Percentiles rank a stretch among this genome's conserved stretches.
phyloP scores from a whole-genome alignment of 2,888 invertebrate species.

The Thelaira solivaga region DNA sequence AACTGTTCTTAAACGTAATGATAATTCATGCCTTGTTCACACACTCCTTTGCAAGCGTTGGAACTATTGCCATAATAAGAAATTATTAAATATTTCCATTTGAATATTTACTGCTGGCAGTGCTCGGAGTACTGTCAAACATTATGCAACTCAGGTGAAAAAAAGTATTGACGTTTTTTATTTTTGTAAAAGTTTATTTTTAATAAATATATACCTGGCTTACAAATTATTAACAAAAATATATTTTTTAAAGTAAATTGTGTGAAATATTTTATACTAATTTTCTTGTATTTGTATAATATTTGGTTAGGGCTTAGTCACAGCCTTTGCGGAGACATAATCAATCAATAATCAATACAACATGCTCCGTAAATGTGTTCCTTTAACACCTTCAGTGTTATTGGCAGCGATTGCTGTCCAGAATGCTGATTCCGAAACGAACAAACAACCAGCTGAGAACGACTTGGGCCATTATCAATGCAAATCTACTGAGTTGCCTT shows the following conservation, averaged over 20 bases:
- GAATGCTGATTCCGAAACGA: conserved; percentile 41
- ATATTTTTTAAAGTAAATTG: conserved; percentile 47
- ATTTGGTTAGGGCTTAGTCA: background rate
- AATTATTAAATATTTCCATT: too few species aligned
- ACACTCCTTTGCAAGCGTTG: too few species aligned
- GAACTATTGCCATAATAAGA: too few species aligned
- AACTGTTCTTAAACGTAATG: too few species aligned
- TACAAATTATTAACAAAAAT: conserved; percentile 30
- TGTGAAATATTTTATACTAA: conserved; percentile 63
- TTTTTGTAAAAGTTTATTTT: conserved; percentile 4
- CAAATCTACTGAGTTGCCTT: conserved; percentile 73
- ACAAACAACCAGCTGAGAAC: conserved; percentile 26
- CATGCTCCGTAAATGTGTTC: conserved; percentile 66
- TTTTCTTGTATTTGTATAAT: background rate
- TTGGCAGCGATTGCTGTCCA: conserved; percentile 69
- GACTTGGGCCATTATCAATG: conserved; percentile 67
- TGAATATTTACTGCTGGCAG: conserved; percentile 16
- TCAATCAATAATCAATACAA: conserved; percentile 6
- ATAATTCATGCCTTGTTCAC: too few species aligned
- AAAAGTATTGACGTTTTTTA: conserved; percentile 11
- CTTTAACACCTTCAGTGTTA: conserved; percentile 65
- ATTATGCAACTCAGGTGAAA: conserved; percentile 65
- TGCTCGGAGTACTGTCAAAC: conserved; percentile 44
- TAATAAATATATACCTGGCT: too few species aligned
- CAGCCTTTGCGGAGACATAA: background rate